These are phyloP conservation scores for Barypeithes pellucidus DNA, from an alignment of 2,888 invertebrate genomes.

Conservation along the genomic window DNA sequence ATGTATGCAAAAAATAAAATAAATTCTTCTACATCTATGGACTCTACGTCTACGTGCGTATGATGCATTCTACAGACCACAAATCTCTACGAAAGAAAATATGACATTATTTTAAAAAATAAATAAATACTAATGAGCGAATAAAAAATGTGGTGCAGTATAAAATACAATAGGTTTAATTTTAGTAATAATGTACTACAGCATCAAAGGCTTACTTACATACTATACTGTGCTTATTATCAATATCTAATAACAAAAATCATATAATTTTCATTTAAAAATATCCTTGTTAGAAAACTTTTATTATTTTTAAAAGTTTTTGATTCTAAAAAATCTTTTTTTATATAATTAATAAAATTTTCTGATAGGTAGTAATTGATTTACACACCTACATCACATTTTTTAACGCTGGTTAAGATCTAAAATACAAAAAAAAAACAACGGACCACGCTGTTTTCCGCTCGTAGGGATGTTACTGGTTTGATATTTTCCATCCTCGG, in stretches of 20 bases:
- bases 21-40: background rate
- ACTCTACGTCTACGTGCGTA: background rate
- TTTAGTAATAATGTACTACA: background rate
- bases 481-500: conserved; percentile 82
- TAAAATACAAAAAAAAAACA: conserved; percentile 56
- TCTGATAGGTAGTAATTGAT: too few relatives aligned
- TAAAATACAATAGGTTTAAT: background rate
- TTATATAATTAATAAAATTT: too few relatives aligned
- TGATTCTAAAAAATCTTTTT: too few relatives aligned
- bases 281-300: too few relatives aligned
- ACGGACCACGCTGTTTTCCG: conserved; percentile 77
- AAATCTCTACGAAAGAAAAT: background rate
- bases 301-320: too few relatives aligned
- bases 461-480: conserved; percentile 73
- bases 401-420: background rate
- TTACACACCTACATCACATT: conserved; percentile 4
- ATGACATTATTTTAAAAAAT: background rate
- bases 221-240: too few relatives aligned
- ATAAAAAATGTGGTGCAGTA: conserved; percentile 14
- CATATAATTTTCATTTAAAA: too few relatives aligned
- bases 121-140: conserved; percentile 3
- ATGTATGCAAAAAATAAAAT: background rate
- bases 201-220: background rate
- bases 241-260: too few relatives aligned
- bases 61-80: background rate